phyloP scores from a whole-genome alignment of 2,797 vertebrate genomes.

The Coregonus sp. region DNA sequence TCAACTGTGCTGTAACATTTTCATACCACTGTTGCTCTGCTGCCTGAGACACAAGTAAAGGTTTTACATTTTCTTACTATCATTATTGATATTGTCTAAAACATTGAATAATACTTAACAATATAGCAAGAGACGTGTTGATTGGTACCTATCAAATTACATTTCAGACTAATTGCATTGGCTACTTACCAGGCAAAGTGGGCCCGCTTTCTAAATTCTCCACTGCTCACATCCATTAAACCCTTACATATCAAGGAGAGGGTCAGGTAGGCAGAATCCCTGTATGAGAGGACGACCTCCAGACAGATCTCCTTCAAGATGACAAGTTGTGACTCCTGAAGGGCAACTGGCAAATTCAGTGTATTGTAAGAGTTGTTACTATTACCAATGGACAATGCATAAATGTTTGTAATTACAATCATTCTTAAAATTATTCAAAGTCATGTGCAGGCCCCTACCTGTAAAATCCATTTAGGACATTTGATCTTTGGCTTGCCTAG shows the following conservation, averaged over 20 bases:
- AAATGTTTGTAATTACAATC: too few species aligned
- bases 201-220: neutral
- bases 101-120: neutral
- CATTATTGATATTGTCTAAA: neutral
- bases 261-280: neutral
- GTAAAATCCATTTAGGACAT: too few species aligned
- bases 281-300: neutral
- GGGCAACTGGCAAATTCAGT: neutral
- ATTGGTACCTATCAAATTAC: too few species aligned
- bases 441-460: too few species aligned
- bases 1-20: neutral
- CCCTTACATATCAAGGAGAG: neutral
- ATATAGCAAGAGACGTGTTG: neutral
- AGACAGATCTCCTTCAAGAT: neutral
- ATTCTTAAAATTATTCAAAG: too few species aligned
- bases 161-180: constrained; percentile 1
- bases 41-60: neutral
- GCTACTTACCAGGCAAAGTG: constrained; percentile 1
- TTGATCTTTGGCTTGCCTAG: too few species aligned
- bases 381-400: neutral
- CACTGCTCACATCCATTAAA: neutral
- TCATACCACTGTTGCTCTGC: too few species aligned
- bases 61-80: neutral
- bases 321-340: neutral
- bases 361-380: neutral